Evolutionary conservation across 2,113 vertebrate species (phyloP), one percentile per base, ranked within the genome.

Genomic region (Psophia crepitans): DNA sequence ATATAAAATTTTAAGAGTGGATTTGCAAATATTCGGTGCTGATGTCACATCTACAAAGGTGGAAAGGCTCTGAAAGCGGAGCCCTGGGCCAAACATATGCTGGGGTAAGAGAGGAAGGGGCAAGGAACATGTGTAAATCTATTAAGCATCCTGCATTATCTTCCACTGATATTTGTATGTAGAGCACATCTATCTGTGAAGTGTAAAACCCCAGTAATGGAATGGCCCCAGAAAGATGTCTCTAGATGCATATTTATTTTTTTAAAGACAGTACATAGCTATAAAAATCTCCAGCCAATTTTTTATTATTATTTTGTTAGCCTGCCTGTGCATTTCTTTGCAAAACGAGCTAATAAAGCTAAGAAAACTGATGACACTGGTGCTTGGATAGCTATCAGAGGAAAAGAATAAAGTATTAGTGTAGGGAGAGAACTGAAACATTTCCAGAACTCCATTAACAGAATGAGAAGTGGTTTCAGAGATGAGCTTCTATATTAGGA

Each of bases 381-480:
- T 95, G 84, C 93, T 95, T 95, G 93, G 95, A 96, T 90, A 96
- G 87, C 87, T 95, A 96, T 96, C 93, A 96, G 94, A 96, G 94
- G 75, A 90, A 95, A 84, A 96, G 56, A 95, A 96, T 87, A 91
- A 96, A 94, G 66, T 97, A 96, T 86, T 93, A 92, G 96, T 93
- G 92, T 87, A 90, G 90, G 44, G 95, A 96, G 77, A 97, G 90
- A 96, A 91, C 95, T 96, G 97, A 97, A 97, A 96, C 94, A 82
- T 90, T 97, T 97, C 97, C 97, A 97, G 92, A 94, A 90, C 96
- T 95, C 95, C 97, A 97, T 97, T 97, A 97, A 94, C 95, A 95
- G 89, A 93, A 97, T 86, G 92, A 91, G 82, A 94, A 97, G 89
- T 92, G 95, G 91, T 95, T 97, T 97, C 89, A 97, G 90, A 95